A percentile compares a stretch with the other conserved stretches of the same genome.
phyloP scores from a whole-genome alignment of 2,113 vertebrate species.

The Amazona vittata region DNA sequence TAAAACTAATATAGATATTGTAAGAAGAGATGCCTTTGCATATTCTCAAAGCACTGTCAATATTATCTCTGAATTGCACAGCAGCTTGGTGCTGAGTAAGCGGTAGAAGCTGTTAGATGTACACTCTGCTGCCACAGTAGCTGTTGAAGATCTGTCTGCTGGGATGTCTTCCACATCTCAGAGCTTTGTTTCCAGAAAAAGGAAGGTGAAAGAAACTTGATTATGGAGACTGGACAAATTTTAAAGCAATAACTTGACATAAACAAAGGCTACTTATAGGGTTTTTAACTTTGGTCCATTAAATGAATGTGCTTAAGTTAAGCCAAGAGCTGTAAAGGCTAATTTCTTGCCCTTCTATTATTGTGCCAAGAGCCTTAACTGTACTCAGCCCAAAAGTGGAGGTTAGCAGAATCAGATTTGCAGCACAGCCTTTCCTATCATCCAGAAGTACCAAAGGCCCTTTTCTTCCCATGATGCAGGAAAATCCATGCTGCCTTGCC shows the following conservation, averaged over 20 bases:
- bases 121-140: not conserved
- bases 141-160: not conserved
- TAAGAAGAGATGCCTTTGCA: slow-evolving; percentile 5
- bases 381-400: not conserved
- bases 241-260: not conserved
- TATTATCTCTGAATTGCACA: not conserved
- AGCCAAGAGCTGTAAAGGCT: not conserved
- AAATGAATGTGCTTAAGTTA: not conserved
- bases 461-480: not conserved
- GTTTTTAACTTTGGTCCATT: not conserved
- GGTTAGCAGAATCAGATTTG: not conserved
- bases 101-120: not conserved
- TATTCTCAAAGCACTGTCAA: not conserved
- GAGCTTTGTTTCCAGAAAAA: not conserved
- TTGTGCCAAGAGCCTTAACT: not conserved
- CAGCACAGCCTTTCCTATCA: not conserved
- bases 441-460: not conserved
- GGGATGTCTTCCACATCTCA: not conserved
- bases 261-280: not conserved
- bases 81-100: not conserved
- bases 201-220: not conserved
- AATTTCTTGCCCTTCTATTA: not conserved
- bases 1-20: slow-evolving; percentile 52
- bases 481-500: not conserved
- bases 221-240: not conserved